Evolutionary conservation across 2,888 invertebrate genomes (phyloP), one percentile per base, ranked within the genome.

Genomic region (Cerastoderma edule): DNA sequence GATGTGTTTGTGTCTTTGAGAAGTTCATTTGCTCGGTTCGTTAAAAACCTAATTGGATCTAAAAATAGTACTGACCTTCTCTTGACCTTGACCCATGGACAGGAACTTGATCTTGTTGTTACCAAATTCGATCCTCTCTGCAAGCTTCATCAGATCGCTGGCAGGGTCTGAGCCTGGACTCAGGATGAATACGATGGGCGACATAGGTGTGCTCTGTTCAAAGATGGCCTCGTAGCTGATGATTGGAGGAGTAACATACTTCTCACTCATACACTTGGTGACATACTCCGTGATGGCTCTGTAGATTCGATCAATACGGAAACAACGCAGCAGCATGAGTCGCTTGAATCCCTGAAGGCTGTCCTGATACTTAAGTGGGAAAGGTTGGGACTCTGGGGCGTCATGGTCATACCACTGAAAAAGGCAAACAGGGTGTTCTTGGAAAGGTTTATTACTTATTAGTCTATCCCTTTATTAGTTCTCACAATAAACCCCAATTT

Each of bases 281-380:
- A 98, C 96, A 92, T 96, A 98, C 91, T 96, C 95, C 35, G 96
- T 96, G 82, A 98, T 95, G n/a, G 96, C 96, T 83, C 96, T 94
- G 93, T 96, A 97, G 69, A 98, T 96, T 78, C 98, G 95, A 93
- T 98, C 98, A 24, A 97, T 95, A 30, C 98, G 95, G 94, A 98
- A 97, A 91, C 98, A 98, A 24, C 98, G 95, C 67, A 98, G 93
- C 73, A 98, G 91, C 96, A 98, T 96, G 67, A 98, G 93, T 70
- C 95, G 93, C 92, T 97, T 94, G 89, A 95, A 94, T 0, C 95
- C 94, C 27, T 93, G 93, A 83, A 96, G 90, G 13, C 90, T 94
- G 3, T 94, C 93, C n/a, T 95, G 94, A 92, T 96, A 97, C 2
- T 94, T 94, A 86, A 95, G 94, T 0, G 98, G 98, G 88, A 96